Evolutionary conservation across 2,888 invertebrate genomes (phyloP), one percentile per base, ranked within the genome.

Genomic region (Platycheirus albimanus): DNA sequence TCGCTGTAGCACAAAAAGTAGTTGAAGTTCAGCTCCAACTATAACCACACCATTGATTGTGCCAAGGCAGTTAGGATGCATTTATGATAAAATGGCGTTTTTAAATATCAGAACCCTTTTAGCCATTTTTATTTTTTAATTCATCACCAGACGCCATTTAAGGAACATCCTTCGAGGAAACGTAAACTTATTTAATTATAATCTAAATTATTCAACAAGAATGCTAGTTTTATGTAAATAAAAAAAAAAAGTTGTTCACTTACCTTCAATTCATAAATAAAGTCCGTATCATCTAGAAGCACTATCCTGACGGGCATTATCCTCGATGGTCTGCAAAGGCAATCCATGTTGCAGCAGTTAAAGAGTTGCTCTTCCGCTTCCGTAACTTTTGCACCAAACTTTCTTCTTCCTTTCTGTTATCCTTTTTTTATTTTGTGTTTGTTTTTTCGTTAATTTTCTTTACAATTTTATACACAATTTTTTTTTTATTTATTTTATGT

Each of bases 231-330:
- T 30, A 30, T n/a, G n/a, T n/a, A n/a, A n/a, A n/a, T n/a, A n/a
- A n/a, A n/a, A n/a, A n/a, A n/a, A n/a, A n/a, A n/a, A 61, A 61
- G 19, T 61, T 61, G n/a, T 61, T 33, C 52, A 90, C 93, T 93
- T 91, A 96, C 97, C 95, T 96, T 95, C 88, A 97, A 94, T 91
- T 97, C 97, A 89, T 97, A 96, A 86, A 97, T 93, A 84, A 97
- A 94, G 90, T 97, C 97, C 88, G 97, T 95, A 89, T 97, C 97
- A 90, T 97, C 97, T 87, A 97, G 93, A 86, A 97, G 93, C 88
- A 97, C 95, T 87, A 97, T 95, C 91, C 97, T 96, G 92, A 91
- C 91, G 88, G 91, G 88, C 89, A 91, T 90, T 85, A 90, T 91
- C 88, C 90, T 91, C 80, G 91, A 90, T 70, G 91, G 90, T 86